Base-by-base conservation (phyloP, 2,113 vertebrate species). In the Benitochromis conjunctus region DNA sequence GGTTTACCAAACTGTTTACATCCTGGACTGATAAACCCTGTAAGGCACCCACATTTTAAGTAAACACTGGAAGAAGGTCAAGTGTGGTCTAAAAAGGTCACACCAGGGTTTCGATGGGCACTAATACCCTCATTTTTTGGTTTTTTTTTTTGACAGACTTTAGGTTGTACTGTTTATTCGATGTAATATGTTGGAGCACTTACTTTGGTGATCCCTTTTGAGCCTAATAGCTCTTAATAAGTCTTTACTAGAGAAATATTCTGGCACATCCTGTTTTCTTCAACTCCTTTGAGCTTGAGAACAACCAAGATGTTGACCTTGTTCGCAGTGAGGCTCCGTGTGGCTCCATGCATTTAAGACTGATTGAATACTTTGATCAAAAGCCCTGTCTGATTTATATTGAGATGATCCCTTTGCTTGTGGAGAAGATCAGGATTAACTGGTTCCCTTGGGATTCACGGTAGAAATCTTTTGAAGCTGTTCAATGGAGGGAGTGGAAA, bases 351-450 rank as follows among this genome's bases (percentile, higher is more conserved):
- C 91, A 91, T 91, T 92, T 88, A 55, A 82, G 87, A 86, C 92
- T 82, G 91, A 94, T 92, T 82, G 89, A 86, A 92, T 83, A 92
- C 94, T 96, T 95, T 96, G 94, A 96, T 96, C 95, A 96, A 94
- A 93, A 91, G 89, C 86, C 84, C 92, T 90, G 93, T 93, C 94
- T 96, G 95, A 96, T 96, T 94, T 94, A 90, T 94, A 92, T 86
- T 88, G 94, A 95, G 94, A 95, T 96, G 93, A 96, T 96, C 94
- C 94, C 89, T 94, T 92, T 91, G 93, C 92, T 94, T 88, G 92
- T 92, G 90, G 88, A 92, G 93, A 94, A 95, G 95, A 95, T 96
- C 94, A 95, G 95, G 95, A 96, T 96, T 95, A 96, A 87, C 91
- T 79, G 80, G 86, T 92, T 94, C 93, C 90, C 89, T 93, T 85